Evolutionary conservation across 2,797 vertebrate genomes (phyloP).

Genomic region (Sebastiscus albofasciatus): DNA sequence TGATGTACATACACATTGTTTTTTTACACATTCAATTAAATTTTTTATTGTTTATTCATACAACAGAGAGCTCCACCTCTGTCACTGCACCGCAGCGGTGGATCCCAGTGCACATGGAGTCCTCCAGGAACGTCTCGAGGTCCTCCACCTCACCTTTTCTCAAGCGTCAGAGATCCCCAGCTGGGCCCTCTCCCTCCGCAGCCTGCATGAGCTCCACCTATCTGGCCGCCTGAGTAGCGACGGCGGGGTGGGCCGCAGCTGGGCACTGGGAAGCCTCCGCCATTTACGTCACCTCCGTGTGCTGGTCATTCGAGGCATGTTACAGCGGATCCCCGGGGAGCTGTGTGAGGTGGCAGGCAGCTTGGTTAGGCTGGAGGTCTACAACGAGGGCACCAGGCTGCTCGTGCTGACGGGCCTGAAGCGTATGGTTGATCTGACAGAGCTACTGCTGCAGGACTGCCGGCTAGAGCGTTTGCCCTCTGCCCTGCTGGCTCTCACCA

Average conservation of each 20-base stretch:
- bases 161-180: slow-evolving; percentile 79
- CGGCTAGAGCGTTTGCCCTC: slow-evolving; percentile 83
- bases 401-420: slow-evolving; percentile 80
- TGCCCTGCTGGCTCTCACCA: slow-evolving; percentile 71
- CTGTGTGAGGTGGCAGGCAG: slow-evolving; percentile 79
- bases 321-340: slow-evolving; percentile 80
- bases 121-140: slow-evolving; percentile 80
- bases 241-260: slow-evolving; percentile 74
- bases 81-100: slow-evolving; percentile 79
- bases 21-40: not conserved
- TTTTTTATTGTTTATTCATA: not conserved
- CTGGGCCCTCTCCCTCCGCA: slow-evolving; percentile 82
- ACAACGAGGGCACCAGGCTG: slow-evolving; percentile 81
- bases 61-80: slow-evolving; percentile 83
- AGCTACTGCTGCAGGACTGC: slow-evolving; percentile 82
- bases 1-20: not conserved
- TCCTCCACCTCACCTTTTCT: slow-evolving; percentile 82
- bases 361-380: slow-evolving; percentile 77
- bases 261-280: slow-evolving; percentile 77
- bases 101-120: slow-evolving; percentile 77
- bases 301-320: slow-evolving; percentile 73
- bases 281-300: slow-evolving; percentile 77
- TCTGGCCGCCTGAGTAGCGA: slow-evolving; percentile 76
- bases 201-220: slow-evolving; percentile 84
- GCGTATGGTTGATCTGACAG: slow-evolving; percentile 71